Conservation (phyloP, 92 coral and sea anemone species). For the Zoanthus sansibaricus region DNA sequence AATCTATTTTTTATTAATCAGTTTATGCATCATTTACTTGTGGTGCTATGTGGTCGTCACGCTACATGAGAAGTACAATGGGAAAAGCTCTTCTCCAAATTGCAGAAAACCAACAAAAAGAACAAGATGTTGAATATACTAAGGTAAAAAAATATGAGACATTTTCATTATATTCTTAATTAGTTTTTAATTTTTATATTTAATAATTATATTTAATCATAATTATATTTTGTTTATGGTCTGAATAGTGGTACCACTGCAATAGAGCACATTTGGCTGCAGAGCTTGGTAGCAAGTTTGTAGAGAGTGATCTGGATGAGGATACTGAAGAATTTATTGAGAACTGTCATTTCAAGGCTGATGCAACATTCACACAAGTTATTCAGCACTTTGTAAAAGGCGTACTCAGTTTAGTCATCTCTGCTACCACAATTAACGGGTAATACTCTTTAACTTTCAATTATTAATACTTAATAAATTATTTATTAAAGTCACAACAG, state of each 20-base stretch:
- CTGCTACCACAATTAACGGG: conserved; percentile 95
- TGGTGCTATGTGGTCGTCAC: conserved; percentile 81
- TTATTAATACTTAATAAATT: no score
- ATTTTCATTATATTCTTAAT: no score
- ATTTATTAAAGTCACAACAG: no score
- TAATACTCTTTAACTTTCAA: background rate
- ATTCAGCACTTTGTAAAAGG: conserved; percentile 81
- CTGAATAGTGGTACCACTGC: conserved; percentile 86
- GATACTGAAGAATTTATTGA: conserved; percentile 83
- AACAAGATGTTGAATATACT: conserved; percentile 39
- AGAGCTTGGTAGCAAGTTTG: conserved; percentile 70
- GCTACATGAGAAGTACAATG: conserved; percentile 84
- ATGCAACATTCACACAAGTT: conserved; percentile 90
- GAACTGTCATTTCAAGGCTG: conserved; percentile 84
- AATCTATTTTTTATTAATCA: background rate
- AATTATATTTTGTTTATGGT: background rate
- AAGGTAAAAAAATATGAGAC: background rate
- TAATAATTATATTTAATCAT: background rate
- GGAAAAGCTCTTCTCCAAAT: conserved; percentile 80
- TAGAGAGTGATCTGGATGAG: conserved; percentile 87
- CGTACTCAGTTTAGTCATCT: conserved; percentile 77
- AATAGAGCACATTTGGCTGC: conserved; percentile 51
- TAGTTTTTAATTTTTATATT: no score
- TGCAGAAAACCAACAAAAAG: conserved; percentile 72
- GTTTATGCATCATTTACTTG: background rate